These are phyloP conservation scores for Myotis vivesi DNA, from an alignment of 2,797 vertebrate genomes.

Conservation along the genomic window DNA sequence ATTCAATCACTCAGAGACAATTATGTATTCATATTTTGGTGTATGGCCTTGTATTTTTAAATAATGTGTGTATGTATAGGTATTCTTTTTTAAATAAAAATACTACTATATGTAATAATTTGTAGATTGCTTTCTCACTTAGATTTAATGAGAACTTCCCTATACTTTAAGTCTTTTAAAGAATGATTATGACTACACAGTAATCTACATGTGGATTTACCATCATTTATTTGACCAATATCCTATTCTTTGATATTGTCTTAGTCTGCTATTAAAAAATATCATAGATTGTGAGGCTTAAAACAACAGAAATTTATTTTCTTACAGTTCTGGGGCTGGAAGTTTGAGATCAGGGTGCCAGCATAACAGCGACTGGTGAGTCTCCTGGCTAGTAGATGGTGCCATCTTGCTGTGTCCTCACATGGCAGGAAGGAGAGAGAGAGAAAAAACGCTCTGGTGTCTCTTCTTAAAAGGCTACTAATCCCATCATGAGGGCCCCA, in stretches of 20 bases:
- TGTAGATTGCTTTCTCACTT: neutral
- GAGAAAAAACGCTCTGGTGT: neutral
- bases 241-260: neutral
- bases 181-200: neutral
- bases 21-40: neutral
- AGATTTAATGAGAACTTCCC: neutral
- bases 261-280: neutral
- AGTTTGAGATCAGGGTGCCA: neutral
- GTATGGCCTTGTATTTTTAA: neutral
- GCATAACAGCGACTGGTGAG: neutral
- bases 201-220: neutral
- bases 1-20: neutral
- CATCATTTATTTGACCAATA: slow-evolving; percentile 4
- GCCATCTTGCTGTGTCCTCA: neutral
- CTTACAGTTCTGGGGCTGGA: neutral
- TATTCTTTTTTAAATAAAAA: neutral
- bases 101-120: neutral
- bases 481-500: neutral
- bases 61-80: neutral
- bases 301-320: neutral
- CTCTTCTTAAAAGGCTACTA: neutral
- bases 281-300: neutral
- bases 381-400: neutral
- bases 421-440: neutral
- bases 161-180: neutral